Percentiles rank a stretch among this genome's conserved stretches.
phyloP scores from a whole-genome alignment of 2,113 vertebrate species.

The Nothocercus julius region DNA sequence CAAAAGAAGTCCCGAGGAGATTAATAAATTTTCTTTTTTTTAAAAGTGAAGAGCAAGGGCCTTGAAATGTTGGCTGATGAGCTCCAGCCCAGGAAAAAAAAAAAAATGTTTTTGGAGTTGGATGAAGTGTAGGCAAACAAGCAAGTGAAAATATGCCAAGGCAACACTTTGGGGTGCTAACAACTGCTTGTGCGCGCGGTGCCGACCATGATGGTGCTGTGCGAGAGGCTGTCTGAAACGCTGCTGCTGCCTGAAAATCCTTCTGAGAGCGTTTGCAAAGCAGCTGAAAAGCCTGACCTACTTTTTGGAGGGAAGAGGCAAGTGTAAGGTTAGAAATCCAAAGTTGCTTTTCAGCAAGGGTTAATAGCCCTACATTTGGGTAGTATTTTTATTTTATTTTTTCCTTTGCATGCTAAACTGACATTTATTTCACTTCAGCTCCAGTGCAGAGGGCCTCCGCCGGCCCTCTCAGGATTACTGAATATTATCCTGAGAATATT shows the following conservation, averaged over 20 bases:
- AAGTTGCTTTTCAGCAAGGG: not conserved
- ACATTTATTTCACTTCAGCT: not conserved
- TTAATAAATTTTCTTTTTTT: not conserved
- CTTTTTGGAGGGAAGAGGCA: conserved; percentile 43
- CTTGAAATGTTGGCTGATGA: not conserved
- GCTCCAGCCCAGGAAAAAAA: not conserved
- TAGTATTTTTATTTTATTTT: not conserved
- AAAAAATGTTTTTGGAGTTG: not conserved
- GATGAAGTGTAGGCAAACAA: not conserved
- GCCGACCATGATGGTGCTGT: not conserved
- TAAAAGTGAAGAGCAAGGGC: not conserved
- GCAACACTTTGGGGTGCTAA: not conserved
- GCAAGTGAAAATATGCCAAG: fast-evolving
- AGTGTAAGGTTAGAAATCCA: not conserved
- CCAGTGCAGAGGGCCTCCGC: fast-evolving
- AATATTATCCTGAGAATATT: too few species aligned
- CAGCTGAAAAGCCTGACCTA: conserved; percentile 36
- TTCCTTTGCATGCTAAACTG: not conserved
- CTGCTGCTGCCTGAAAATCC: not conserved
- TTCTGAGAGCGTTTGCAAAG: not conserved
- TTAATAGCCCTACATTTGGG: not conserved
- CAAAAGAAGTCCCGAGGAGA: not conserved
- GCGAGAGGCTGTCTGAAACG: fast-evolving
- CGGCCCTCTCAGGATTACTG: not conserved
- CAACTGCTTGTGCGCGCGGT: not conserved